Percentiles rank a stretch among this genome's conserved stretches.
These are phyloP conservation scores for Corythaixoides concolor DNA, from an alignment of 2,113 vertebrate species.

Conservation along the genomic window DNA sequence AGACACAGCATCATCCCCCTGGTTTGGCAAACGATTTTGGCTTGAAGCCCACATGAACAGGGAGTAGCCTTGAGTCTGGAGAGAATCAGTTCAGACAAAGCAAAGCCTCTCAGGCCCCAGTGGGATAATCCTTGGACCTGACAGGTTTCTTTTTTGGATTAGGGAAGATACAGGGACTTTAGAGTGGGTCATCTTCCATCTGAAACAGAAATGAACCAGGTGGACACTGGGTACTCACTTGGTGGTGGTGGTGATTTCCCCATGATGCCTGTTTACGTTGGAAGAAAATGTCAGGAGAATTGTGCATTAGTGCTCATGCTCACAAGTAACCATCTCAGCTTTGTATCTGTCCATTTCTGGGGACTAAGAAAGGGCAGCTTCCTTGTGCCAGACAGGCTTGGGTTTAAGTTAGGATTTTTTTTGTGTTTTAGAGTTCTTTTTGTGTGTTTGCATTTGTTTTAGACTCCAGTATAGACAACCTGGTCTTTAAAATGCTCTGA, in stretches of 20 bases:
- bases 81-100: neutral
- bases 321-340: neutral
- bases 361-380: neutral
- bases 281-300: neutral
- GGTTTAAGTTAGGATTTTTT: neutral
- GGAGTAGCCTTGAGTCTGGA: neutral
- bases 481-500: neutral
- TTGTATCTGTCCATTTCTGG: accelerated
- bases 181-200: neutral
- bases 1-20: neutral
- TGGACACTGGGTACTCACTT: neutral
- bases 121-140: neutral
- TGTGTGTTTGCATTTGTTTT: neutral
- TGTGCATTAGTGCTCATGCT: accelerated
- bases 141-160: accelerated
- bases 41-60: accelerated
- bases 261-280: neutral
- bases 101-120: neutral
- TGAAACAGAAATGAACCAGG: neutral
- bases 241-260: neutral
- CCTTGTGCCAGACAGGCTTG: neutral
- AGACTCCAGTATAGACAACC: too few relatives aligned
- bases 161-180: neutral
- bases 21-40: neutral
- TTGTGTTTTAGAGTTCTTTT: neutral